Evolutionary conservation across 2,797 vertebrate genomes (phyloP), one percentile per base, ranked within the genome.

Genomic region (Lophura swinhoii): DNA sequence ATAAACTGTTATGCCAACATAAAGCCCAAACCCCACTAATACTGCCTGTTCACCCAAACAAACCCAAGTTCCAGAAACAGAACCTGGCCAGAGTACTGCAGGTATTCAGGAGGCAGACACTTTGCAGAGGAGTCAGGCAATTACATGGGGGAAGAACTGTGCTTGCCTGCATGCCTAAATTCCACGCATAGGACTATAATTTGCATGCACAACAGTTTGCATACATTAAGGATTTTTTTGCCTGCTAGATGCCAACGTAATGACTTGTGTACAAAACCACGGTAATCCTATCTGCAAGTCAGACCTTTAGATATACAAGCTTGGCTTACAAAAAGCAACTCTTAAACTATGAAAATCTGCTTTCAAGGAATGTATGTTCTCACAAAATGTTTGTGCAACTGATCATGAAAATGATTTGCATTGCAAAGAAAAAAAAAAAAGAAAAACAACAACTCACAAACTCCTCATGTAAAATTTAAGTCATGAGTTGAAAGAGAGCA

Each of bases 201-300:
- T 78, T 94, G 76, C 84, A 88, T 84, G 91, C 71, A 86, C 73
- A 73, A 87, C 35, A 23, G 46, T 91, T 84, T 86, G 86, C 79
- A 88, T 53, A 71, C 24, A 77, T 79, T 69, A 80, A 85, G 55
- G 62, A 49, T 20, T 41, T n/a, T 35, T 91, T 84, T 75, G 71
- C 59, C 60, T 0, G 6, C n/a, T 90, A 92, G 87, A 48, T 92
- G 82, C 87, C 82, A 75, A 89, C 85, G 68, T 18, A 82, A 72
- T 56, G 64, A 48, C 79, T 92, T 76, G 64, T 84, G 23, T 71
- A 71, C 80, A 76, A 62, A 96, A 28, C 58, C 64, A 68, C 56
- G 39, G 37, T 73, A 94, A 94, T 91, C 76, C 62, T 84, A 95
- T 92, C 91, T 95, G 91, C 56, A 58, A 92, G 91, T 88, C 90